phyloP scores from a whole-genome alignment of 2,113 vertebrate genomes.

The Pygoscelis antarcticus region DNA sequence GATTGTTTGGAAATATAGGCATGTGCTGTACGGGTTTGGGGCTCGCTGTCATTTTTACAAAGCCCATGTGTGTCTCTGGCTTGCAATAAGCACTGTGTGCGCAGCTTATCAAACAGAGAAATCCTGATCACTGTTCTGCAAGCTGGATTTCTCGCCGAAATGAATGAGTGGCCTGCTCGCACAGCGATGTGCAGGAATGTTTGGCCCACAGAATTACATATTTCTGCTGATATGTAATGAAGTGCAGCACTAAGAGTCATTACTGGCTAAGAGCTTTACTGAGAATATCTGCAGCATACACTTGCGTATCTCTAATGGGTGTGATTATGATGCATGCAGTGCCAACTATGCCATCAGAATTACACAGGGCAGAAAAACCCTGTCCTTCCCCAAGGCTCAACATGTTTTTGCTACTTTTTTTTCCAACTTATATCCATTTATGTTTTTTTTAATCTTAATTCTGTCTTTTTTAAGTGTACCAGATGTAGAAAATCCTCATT shows the following conservation, averaged over 20 bases:
- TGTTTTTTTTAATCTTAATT: background rate
- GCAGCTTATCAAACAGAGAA: background rate
- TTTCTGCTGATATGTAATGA: background rate
- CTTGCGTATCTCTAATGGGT: background rate
- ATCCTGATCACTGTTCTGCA: background rate
- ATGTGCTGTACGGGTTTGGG: background rate
- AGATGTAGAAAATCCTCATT: background rate
- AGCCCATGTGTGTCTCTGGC: background rate
- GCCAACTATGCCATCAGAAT: background rate
- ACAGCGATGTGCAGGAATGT: background rate
- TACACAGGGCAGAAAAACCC: background rate
- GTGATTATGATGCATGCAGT: background rate
- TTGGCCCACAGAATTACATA: background rate
- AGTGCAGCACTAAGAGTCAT: background rate
- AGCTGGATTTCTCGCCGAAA: background rate
- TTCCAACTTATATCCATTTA: background rate
- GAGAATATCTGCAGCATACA: background rate
- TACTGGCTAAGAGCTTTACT: background rate
- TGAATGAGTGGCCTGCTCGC: background rate
- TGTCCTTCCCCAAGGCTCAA: background rate
- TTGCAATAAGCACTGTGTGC: background rate
- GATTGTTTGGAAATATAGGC: background rate
- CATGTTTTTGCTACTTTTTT: background rate
- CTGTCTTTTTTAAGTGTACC: background rate
- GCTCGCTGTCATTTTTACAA: background rate